Percentiles rank a stretch among this genome's conserved stretches.
Conservation (phyloP, 2,888 invertebrate species). For the Ichneumon xanthorius region DNA sequence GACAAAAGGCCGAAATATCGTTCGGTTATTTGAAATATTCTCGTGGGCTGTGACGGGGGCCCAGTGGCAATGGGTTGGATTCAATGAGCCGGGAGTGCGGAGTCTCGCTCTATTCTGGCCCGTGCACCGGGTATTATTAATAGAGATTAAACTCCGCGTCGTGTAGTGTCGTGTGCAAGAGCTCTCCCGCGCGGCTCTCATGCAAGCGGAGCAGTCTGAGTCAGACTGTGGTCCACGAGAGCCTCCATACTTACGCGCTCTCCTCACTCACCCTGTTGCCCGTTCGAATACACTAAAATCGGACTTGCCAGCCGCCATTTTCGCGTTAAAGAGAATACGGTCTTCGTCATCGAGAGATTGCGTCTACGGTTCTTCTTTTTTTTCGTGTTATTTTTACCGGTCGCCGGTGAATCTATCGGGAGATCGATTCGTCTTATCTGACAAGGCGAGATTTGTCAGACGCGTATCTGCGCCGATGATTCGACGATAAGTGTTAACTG, state of each 20-base stretch:
- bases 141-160: constrained; percentile 84
- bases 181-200: constrained; percentile 81
- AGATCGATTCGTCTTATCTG: constrained; percentile 6
- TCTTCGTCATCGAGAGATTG: constrained; percentile 14
- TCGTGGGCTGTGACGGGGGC: constrained; percentile 25
- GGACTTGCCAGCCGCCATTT: constrained; percentile 57
- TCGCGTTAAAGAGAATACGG: constrained; percentile 30
- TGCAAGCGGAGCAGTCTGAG: constrained; percentile 77
- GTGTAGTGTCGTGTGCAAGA: constrained; percentile 84
- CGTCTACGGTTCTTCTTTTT: not conserved
- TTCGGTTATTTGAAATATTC: constrained; percentile 10
- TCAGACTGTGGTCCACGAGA: constrained; percentile 73
- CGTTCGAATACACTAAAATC: constrained; percentile 31
- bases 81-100: constrained; percentile 72
- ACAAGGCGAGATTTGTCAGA: constrained; percentile 8
- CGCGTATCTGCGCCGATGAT: not conserved
- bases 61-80: constrained; percentile 55
- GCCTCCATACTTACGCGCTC: constrained; percentile 49
- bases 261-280: constrained; percentile 37
- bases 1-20: too few relatives aligned
- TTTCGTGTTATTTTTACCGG: too few relatives aligned
- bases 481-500: constrained; percentile 3
- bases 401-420: not conserved
- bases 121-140: constrained; percentile 82
- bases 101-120: constrained; percentile 78